Evolutionary conservation across 2,888 invertebrate genomes (phyloP).

Genomic region (Pinctada fucata): DNA sequence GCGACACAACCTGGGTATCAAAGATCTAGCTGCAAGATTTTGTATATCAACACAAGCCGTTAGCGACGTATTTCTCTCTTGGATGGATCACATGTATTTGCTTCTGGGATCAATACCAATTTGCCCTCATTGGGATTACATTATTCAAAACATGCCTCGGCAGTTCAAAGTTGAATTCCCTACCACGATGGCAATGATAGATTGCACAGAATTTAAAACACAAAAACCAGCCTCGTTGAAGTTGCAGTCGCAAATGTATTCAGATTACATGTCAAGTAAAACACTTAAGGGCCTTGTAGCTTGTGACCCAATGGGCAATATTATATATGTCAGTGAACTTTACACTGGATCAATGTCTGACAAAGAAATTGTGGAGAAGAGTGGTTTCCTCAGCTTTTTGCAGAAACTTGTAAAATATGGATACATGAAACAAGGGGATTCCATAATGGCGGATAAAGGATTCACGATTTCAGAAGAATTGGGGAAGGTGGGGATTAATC

Average conservation of each 20-base stretch:
- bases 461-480: slow-evolving; percentile 2
- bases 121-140: slow-evolving; percentile 37
- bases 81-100: slow-evolving; percentile 45
- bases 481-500: neutral
- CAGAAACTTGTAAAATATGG: neutral
- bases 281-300: slow-evolving; percentile 34
- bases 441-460: slow-evolving; percentile 27
- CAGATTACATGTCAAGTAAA: slow-evolving; percentile 24
- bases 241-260: slow-evolving; percentile 36
- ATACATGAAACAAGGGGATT: slow-evolving; percentile 12
- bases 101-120: slow-evolving; percentile 39
- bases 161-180: slow-evolving; percentile 42
- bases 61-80: slow-evolving; percentile 36
- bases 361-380: slow-evolving; percentile 11
- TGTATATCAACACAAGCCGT: slow-evolving; percentile 29
- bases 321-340: slow-evolving; percentile 31
- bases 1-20: slow-evolving; percentile 32
- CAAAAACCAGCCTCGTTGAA: slow-evolving; percentile 34
- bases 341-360: slow-evolving; percentile 33
- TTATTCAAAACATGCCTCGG: slow-evolving; percentile 38
- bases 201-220: slow-evolving; percentile 43
- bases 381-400: slow-evolving; percentile 20
- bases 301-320: slow-evolving; percentile 30
- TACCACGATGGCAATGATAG: slow-evolving; percentile 39
- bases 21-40: slow-evolving; percentile 34